These are phyloP conservation scores for Polypedilum pembai DNA, from an alignment of 1,140 invertebrate species.

Conservation along the genomic window DNA sequence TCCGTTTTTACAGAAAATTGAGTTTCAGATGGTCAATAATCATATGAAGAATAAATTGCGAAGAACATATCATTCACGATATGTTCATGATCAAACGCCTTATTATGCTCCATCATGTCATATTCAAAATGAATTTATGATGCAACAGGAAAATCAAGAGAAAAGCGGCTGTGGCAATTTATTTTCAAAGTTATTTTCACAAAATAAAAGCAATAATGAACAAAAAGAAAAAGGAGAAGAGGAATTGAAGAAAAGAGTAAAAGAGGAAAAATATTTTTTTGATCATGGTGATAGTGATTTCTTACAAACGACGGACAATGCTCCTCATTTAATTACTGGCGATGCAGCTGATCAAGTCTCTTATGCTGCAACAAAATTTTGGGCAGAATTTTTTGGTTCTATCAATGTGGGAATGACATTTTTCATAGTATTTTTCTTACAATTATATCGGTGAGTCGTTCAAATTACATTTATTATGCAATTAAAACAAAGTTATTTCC, in stretches of 20 bases:
- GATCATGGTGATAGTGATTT: constrained; percentile 58
- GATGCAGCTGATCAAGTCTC: constrained; percentile 51
- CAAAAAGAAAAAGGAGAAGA: background rate
- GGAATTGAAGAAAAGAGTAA: background rate
- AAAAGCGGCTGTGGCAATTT: background rate
- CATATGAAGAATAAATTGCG: background rate
- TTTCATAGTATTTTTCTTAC: constrained; percentile 53
- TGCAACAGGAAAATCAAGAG: background rate
- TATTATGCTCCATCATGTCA: background rate
- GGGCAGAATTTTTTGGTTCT: constrained; percentile 58
- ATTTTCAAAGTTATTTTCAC: background rate
- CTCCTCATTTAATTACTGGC: constrained; percentile 50
- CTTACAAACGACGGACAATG: constrained; percentile 52
- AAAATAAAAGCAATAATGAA: background rate
- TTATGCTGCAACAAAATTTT: constrained; percentile 52
- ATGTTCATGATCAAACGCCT: background rate
- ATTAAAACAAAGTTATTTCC: background rate
- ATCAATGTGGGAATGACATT: constrained; percentile 54
- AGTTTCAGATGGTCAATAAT: background rate
- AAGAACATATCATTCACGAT: background rate
- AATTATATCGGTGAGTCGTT: constrained; percentile 44
- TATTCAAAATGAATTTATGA: background rate
- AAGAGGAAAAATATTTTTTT: constrained; percentile 52
- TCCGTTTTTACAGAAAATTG: background rate
- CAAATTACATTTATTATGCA: constrained; percentile 13